A percentile compares a stretch with the other conserved stretches of the same genome.
Conservation (phyloP, 2,113 vertebrate species). For the Neolamprologus brichardi region DNA sequence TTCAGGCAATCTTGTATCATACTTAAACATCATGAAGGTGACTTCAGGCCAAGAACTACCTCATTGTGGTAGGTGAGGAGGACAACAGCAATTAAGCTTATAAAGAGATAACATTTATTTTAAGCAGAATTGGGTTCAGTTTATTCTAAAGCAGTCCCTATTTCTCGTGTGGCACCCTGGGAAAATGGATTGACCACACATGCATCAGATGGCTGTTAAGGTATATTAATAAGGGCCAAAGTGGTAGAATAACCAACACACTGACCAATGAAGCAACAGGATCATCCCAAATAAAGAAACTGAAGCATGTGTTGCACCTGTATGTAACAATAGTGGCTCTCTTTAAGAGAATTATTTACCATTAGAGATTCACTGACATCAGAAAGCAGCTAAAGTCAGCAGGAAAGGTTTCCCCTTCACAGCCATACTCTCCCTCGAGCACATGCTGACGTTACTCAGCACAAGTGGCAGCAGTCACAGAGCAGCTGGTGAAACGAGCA, state of each 20-base stretch:
- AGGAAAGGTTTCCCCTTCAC: not conserved
- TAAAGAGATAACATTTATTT: not conserved
- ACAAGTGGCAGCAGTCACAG: slow-evolving; percentile 3
- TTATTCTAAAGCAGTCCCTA: not conserved
- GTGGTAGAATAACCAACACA: not conserved
- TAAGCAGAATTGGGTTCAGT: not conserved
- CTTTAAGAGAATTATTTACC: not conserved
- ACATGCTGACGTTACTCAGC: slow-evolving; percentile 54
- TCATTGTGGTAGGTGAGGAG: not conserved
- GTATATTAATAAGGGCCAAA: not conserved
- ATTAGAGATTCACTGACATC: not conserved
- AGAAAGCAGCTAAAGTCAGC: slow-evolving; percentile 41
- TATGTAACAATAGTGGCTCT: not conserved
- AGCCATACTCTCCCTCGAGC: slow-evolving; percentile 23
- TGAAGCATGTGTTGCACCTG: not conserved
- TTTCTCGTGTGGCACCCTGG: not conserved
- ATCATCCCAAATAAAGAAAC: not conserved
- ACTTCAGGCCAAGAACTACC: not conserved
- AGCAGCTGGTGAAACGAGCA: slow-evolving; percentile 30
- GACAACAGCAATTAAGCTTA: not conserved
- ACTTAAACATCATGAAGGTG: not conserved
- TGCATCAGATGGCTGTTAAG: not conserved
- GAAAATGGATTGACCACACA: not conserved
- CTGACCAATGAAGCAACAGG: not conserved
- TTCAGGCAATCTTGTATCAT: not conserved